Evolutionary conservation across 2,113 vertebrate genomes (phyloP), one percentile per base, ranked within the genome.

Genomic region (Nesoenas mayeri): DNA sequence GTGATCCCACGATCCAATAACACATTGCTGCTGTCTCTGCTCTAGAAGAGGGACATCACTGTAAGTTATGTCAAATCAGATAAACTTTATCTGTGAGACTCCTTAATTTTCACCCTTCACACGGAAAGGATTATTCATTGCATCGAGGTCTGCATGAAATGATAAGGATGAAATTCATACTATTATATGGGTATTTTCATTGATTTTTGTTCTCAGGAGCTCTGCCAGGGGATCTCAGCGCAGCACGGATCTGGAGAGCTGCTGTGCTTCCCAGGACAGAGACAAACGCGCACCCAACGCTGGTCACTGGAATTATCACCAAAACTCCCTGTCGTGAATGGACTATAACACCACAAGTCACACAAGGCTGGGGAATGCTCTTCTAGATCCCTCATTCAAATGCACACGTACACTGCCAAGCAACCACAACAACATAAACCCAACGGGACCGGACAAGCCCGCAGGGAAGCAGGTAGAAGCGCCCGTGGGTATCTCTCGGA

Each of bases 401-500:
- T 72, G 17, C 0, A 14, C 0, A 32, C 1, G 15, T 1, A 32
- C 22, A 10, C 29, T 48, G 54, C 60, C 88, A 66, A 64, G 69
- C 54, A 65, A 29, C 3, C 44, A 36, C 11, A 15, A n/a, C 11
- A 15, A 22, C 70, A 67, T 7, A 54, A 12, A 5, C 2, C 42
- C 22, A 19, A 42, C 0, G 6, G 28, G 58, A 8, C 4, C 8
- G 20, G 10, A 31, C 22, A 29, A 19, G 12, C 29, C 48, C 0
- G 1, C 4, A 9, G 24, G 29, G 66, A 73, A n/a, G 17, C 3
- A 9, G 8, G 6, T 2, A 3, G 12, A 16, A 62, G 62, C 75
- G 42, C 79, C 9, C 3, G 1, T 0, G 0, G 40, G 20, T 1
- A 18, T 3, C 26, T 4, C 40, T 5, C 1, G 5, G 89, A 9